Percentiles rank a stretch among this genome's conserved stretches.
Evolutionary conservation across 2,888 invertebrate species (phyloP).

Genomic region (Nineta flava): DNA sequence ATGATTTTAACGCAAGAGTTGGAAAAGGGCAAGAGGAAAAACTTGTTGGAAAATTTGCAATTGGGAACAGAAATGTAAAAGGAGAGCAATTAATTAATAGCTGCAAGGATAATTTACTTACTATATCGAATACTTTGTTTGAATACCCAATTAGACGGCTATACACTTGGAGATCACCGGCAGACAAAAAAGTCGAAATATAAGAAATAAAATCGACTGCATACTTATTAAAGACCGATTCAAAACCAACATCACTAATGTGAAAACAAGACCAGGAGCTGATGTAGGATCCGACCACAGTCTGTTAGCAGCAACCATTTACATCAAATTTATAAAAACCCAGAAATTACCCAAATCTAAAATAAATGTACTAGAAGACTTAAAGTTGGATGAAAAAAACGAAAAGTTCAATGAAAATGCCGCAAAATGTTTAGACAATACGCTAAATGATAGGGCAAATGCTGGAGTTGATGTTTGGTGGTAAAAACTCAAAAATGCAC

Average conservation of each 20-base stretch:
- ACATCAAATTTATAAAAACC: not conserved
- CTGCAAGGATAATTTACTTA: not conserved
- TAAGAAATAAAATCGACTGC: too few species aligned
- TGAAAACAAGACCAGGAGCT: not conserved
- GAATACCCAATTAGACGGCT: not conserved
- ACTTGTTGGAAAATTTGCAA: not conserved
- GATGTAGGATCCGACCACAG: not conserved
- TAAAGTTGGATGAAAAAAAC: too few species aligned
- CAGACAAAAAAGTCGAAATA: not conserved
- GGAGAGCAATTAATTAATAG: not conserved
- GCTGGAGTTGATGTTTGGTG: not conserved
- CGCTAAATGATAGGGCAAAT: not conserved
- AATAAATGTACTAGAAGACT: not conserved
- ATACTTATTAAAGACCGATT: not conserved
- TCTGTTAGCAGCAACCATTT: not conserved
- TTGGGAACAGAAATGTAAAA: not conserved
- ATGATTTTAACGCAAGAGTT: not conserved
- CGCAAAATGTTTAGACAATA: too few species aligned
- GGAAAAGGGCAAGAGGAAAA: not conserved
- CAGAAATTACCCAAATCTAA: not conserved
- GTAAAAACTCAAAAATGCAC: not conserved
- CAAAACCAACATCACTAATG: not conserved
- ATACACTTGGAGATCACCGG: not conserved
- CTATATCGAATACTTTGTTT: not conserved
- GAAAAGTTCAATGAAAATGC: too few species aligned